Evolutionary conservation across 2,888 invertebrate genomes (phyloP).

Genomic region (Drosophila anomalata): DNA sequence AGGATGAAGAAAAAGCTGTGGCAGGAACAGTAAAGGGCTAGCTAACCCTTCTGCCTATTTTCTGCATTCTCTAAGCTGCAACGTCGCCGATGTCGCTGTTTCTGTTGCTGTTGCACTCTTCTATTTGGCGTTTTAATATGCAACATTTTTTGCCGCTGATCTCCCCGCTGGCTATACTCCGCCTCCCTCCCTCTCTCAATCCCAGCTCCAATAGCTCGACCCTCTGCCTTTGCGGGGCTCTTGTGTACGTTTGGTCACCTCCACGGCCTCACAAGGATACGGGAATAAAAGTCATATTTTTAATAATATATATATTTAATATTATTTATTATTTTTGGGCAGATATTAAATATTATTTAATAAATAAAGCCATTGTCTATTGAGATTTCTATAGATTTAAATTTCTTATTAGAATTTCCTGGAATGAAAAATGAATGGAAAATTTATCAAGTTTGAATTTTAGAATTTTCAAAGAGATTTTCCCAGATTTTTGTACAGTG

Average conservation of each 20-base stretch:
- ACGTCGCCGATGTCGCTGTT: constrained; percentile 35
- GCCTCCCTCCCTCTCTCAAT: neutral
- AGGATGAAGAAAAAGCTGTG: constrained; percentile 16
- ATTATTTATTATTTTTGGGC: too few relatives aligned
- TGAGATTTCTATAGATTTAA: neutral
- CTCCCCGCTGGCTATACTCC: constrained; percentile 20
- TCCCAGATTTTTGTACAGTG: constrained; percentile 12
- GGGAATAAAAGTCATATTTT: neutral
- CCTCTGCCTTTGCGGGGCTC: constrained; percentile 32
- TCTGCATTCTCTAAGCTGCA: constrained; percentile 73
- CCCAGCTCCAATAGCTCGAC: neutral
- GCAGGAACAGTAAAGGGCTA: constrained; percentile 32
- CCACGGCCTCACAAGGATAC: constrained; percentile 46
- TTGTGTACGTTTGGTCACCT: constrained; percentile 74
- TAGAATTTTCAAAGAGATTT: neutral
- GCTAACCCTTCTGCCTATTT: constrained; percentile 39
- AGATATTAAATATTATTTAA: neutral
- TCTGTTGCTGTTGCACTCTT: constrained; percentile 61
- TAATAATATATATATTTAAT: too few relatives aligned
- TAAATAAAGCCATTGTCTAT: neutral
- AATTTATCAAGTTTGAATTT: neutral
- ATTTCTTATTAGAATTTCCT: neutral
- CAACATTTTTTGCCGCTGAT: constrained; percentile 61
- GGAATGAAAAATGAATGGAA: neutral
- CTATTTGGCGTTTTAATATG: constrained; percentile 78